These are phyloP conservation scores for Microcebus griseorufus DNA, from an alignment of 2,113 vertebrate genomes.

Conservation along the genomic window DNA sequence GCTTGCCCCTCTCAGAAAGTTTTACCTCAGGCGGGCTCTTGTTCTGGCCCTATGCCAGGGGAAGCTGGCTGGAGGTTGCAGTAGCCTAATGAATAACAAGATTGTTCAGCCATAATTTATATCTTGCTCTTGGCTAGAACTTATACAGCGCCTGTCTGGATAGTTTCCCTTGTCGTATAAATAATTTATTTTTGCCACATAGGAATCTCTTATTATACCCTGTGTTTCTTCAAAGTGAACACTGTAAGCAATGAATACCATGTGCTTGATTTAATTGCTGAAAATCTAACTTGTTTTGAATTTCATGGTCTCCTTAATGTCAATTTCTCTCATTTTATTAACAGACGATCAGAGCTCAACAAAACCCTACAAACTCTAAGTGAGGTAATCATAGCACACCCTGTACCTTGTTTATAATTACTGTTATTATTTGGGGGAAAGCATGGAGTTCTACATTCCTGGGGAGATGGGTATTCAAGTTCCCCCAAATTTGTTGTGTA, in stretches of 20 bases:
- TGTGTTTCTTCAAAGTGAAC: conserved; percentile 51
- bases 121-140: conserved; percentile 51
- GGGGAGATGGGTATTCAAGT: neutral
- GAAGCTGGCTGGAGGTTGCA: conserved; percentile 8
- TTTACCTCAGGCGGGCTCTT: neutral
- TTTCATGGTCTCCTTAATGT: conserved; percentile 48
- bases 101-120: conserved; percentile 48
- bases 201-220: conserved; percentile 35
- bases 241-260: conserved; percentile 42
- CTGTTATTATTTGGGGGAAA: conserved; percentile 43
- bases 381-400: conserved; percentile 80
- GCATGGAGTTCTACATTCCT: neutral
- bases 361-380: conserved; percentile 83
- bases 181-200: conserved; percentile 59
- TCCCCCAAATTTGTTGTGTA: neutral
- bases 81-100: conserved; percentile 45
- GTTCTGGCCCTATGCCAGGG: conserved; percentile 33
- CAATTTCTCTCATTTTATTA: conserved; percentile 73
- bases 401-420: conserved; percentile 38
- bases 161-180: conserved; percentile 61
- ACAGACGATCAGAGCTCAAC: conserved; percentile 85
- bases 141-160: conserved; percentile 14
- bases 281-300: conserved; percentile 58
- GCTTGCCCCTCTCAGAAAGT: neutral
- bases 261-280: conserved; percentile 44